Conservation (phyloP, 2,113 vertebrate genomes). For the Ochotona curzoniae region DNA sequence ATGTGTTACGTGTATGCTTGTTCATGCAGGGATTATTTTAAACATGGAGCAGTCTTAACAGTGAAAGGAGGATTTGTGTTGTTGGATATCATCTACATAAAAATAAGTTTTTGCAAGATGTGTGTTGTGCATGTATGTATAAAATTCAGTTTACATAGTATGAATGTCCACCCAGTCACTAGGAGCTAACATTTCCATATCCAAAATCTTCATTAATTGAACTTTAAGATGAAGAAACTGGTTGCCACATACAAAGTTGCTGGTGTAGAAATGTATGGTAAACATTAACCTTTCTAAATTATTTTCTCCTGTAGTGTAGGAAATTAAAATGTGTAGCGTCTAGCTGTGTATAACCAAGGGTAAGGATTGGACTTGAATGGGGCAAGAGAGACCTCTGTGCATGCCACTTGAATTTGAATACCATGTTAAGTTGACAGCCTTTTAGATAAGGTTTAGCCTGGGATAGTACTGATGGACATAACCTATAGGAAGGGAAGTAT, state of each 20-base stretch:
- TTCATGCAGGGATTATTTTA: constrained; percentile 10
- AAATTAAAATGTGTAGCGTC: constrained; percentile 13
- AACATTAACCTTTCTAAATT: constrained; percentile 8
- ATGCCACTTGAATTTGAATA: background rate
- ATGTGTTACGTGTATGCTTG: too few relatives aligned
- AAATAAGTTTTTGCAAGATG: constrained; percentile 36
- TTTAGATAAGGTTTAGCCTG: background rate
- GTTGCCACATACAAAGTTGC: constrained; percentile 15
- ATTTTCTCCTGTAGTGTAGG: background rate
- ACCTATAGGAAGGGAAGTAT: background rate
- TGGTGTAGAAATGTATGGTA: constrained; percentile 39
- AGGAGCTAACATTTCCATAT: constrained; percentile 27
- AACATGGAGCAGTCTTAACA: constrained; percentile 15
- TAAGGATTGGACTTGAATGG: constrained; percentile 36
- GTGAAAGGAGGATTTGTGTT: constrained; percentile 12
- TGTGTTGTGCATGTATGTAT: background rate
- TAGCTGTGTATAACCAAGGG: constrained; percentile 14
- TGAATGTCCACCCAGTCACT: background rate
- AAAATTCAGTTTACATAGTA: constrained; percentile 3
- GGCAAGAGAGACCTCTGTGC: background rate
- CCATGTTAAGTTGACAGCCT: background rate
- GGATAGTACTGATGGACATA: background rate
- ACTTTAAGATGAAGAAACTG: constrained; percentile 60
- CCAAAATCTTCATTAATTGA: constrained; percentile 34
- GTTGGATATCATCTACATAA: background rate